These are phyloP conservation scores for Rhysida immarginata DNA, from an alignment of 1,140 invertebrate species.

Conservation along the genomic window DNA sequence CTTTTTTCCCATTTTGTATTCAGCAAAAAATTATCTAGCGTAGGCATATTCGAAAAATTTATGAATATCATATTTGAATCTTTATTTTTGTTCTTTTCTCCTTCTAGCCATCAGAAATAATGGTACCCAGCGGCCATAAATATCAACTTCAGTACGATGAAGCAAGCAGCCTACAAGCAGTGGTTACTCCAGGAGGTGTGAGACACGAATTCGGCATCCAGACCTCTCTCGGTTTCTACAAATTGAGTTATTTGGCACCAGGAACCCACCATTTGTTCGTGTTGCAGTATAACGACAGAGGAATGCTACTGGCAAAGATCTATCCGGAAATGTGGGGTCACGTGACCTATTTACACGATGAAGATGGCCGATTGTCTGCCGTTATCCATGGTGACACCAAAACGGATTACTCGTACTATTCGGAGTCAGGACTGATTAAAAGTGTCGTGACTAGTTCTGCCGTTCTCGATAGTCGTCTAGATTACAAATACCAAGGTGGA, in stretches of 20 bases:
- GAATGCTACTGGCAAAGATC: conserved; percentile 70
- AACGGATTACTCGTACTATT: conserved; percentile 73
- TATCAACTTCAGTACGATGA: conserved; percentile 84
- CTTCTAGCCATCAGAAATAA: conserved; percentile 66
- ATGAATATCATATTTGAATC: too few species aligned
- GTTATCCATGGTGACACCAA: conserved; percentile 74
- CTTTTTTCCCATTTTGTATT: too few species aligned
- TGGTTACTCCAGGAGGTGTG: conserved; percentile 81
- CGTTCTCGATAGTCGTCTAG: conserved; percentile 52
- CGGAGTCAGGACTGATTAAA: conserved; percentile 63
- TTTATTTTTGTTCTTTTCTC: conserved; percentile 19
- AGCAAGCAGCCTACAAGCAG: conserved; percentile 69
- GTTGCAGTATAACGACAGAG: conserved; percentile 76
- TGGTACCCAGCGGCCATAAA: conserved; percentile 76
- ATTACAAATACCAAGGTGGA: conserved; percentile 80
- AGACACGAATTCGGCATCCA: conserved; percentile 83
- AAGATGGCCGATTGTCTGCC: conserved; percentile 61
- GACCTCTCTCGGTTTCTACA: conserved; percentile 80
- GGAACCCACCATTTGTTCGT: conserved; percentile 79
- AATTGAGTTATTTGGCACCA: conserved; percentile 78
- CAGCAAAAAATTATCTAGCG: too few species aligned
- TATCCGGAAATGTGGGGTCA: conserved; percentile 79
- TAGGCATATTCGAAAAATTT: too few species aligned
- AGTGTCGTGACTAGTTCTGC: conserved; percentile 68
- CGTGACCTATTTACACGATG: conserved; percentile 74